Evolutionary conservation across 2,113 vertebrate genomes (phyloP), one percentile per base, ranked within the genome.

Genomic region (Protomyctophum bolini): DNA sequence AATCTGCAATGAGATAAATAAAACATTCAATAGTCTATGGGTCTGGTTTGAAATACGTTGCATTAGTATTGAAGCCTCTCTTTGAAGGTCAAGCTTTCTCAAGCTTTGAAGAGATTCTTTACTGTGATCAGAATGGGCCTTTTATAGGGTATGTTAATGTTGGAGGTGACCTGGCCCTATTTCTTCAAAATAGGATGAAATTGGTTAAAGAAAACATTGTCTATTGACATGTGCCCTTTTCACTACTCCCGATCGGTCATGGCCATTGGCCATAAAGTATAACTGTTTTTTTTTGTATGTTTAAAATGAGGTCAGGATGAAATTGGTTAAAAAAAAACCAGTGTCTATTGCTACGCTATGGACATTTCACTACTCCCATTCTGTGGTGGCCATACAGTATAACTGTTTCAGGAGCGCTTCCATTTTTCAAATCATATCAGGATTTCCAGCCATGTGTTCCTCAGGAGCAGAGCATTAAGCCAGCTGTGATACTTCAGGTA

Each of bases 81-180:
- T 65, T 52, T 65, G 47, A 63, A 63, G 47, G 61, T 49, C 52
- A 6, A 5, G 8, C 7, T 15, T 68, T 88, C 84, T 88, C 80
- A 89, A 88, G 72, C 80, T 80, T 87, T 81, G 68, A 78, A 70
- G 59, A 77, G 80, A 78, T 87, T 70, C 86, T 77, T 79, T 56
- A 67, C 73, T 79, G 72, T 75, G 81, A 83, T 83, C 72, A 67
- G 66, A 63, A 60, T 10, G 12, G 76, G 82, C 68, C 66, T 84
- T 89, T 71, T 54, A 68, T 50, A 52, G 66, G 73, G 41, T 41
- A 83, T 80, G 69, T 79, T 78, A 78, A 59, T 56, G 67, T 57
- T 72, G 76, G 51, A 72, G 68, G 72, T 76, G 48, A 64, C 56
- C 56, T 69, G 77, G 73, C 2, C 45, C 64, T 58, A 41, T 62